Conservation (phyloP, 2,113 vertebrate genomes). For the Tetrao urogallus region DNA sequence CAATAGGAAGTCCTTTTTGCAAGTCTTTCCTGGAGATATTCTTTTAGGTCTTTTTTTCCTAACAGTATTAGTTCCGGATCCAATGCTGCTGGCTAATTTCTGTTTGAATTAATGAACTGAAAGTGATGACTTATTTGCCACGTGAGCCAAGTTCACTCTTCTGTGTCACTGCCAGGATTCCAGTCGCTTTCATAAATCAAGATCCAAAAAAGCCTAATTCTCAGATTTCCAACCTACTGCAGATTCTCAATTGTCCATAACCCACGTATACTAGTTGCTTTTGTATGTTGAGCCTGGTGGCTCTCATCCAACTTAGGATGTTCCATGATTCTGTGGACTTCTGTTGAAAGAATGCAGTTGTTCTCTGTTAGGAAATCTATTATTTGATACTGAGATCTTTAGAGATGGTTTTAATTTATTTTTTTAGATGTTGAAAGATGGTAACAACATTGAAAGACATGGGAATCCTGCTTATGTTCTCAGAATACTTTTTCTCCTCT, state of each 20-base stretch:
- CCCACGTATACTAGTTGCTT: not conserved
- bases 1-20: not conserved
- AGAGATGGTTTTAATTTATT: not conserved
- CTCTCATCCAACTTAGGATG: not conserved
- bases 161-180: not conserved
- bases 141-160: not conserved
- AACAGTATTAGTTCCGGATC: not conserved
- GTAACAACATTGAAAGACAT: not conserved
- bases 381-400: not conserved
- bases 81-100: not conserved
- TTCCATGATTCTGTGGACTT: not conserved
- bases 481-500: not conserved
- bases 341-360: not conserved
- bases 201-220: not conserved
- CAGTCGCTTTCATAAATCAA: not conserved
- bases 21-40: not conserved
- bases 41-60: not conserved
- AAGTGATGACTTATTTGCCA: not conserved
- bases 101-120: not conserved
- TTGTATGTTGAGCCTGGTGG: not conserved
- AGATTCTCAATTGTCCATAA: not conserved
- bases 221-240: not conserved
- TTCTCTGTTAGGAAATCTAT: not conserved
- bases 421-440: not conserved
- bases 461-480: not conserved